Evolutionary conservation across 2,113 vertebrate genomes (phyloP), one percentile per base, ranked within the genome.

Genomic region (Arizona elegans): DNA sequence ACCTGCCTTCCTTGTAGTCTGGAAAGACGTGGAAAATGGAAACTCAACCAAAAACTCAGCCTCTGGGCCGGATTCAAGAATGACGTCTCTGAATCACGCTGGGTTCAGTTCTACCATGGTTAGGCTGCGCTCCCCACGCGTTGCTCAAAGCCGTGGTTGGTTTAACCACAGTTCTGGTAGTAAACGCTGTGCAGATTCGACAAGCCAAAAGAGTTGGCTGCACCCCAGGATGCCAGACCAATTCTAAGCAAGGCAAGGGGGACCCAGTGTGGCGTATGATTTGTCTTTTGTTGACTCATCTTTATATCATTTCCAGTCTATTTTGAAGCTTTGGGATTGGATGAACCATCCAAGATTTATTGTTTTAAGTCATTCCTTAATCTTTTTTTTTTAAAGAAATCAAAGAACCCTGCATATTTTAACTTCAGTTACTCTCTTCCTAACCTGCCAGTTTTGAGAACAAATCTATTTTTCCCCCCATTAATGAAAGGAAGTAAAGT

Each of bases 371-470:
- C 23, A 92, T 1, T 47, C 55, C 87, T 24, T 52, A 47, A 86
- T 10, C 23, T 5, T 0, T 8, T 8, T 8, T 7, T 47, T 47
- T 94, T 92, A 13, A 59, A 21, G 3, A 56, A 56, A n/a, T 92
- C 93, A 91, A 62, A 55, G 75, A 90, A 85, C 93, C 56, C 33
- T 5, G 54, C 75, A n/a, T 91, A 93, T 86, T 86, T 93, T 90
- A 96, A 91, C 92, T 95, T 0, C 19, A 94, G 91, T 88, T 93
- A 95, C 92, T 70, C 94, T 94, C 90, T 56, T 91, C 13, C 91
- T 95, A 97, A 96, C 96, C 97, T 97, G 97, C 92, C 91, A 90
- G 92, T 29, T 47, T 26, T 50, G 0, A 10, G 53, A 87, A 59
- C 93, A 8, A 0, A 26, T 26, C 70, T 13, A 0, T 54, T 65